These are phyloP conservation scores for Mastomys natalensis DNA, from an alignment of 2,113 vertebrate genomes.

Conservation along the genomic window DNA sequence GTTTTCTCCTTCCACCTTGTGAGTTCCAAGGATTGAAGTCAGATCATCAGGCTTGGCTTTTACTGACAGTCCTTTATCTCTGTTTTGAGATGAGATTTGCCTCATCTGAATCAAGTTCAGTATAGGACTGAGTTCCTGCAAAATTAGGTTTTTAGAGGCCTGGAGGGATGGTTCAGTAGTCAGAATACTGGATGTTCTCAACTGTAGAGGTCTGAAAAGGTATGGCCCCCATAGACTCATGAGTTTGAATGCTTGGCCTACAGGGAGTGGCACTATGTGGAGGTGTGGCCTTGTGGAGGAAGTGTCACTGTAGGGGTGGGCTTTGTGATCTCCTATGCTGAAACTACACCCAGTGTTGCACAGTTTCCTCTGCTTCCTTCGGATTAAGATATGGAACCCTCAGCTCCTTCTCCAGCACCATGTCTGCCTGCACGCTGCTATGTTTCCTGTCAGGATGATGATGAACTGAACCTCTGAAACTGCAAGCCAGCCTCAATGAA, in stretches of 20 bases:
- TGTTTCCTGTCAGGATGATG: not conserved
- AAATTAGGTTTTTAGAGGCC: too few relatives aligned
- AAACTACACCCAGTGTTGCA: not conserved
- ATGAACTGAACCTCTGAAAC: not conserved
- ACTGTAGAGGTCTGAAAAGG: not conserved
- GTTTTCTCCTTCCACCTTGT: not conserved
- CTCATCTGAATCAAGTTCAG: not conserved
- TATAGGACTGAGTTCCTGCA: not conserved
- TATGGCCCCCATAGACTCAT: not conserved
- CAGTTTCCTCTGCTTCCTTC: not conserved
- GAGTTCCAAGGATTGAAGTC: too few relatives aligned
- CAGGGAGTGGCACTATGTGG: not conserved
- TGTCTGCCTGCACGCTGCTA: not conserved
- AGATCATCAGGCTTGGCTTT: not conserved
- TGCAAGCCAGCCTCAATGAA: not conserved
- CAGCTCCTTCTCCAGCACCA: not conserved
- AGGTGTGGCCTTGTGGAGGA: not conserved
- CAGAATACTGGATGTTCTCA: not conserved
- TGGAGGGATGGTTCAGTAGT: not conserved
- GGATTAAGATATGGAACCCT: not conserved
- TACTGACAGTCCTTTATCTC: not conserved
- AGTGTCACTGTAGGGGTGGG: not conserved
- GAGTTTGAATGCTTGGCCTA: not conserved
- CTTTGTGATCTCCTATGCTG: not conserved
- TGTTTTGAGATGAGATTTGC: not conserved